Evolutionary conservation across 1,140 invertebrate genomes (phyloP).

Genomic region (Cecropterus lyciades): DNA sequence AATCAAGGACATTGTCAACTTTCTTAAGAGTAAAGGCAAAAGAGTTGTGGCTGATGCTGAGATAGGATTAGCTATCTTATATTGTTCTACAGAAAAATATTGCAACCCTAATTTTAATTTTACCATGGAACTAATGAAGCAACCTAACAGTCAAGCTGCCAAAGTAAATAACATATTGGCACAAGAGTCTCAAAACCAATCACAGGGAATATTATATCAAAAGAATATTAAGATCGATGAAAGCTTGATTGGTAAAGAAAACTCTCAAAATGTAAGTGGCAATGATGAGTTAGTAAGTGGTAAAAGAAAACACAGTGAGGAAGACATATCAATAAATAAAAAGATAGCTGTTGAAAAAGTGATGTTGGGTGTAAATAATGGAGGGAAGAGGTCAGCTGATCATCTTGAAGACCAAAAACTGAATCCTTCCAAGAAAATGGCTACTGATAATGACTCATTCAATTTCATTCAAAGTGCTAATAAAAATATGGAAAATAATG

Average conservation of each 20-base stretch:
- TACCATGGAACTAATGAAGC: conserved; percentile 67
- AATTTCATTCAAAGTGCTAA: conserved; percentile 55
- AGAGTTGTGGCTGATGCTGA: conserved; percentile 87
- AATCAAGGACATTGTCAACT: conserved; percentile 75
- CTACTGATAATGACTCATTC: conserved; percentile 56
- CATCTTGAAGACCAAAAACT: conserved; percentile 35
- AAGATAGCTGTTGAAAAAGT: conserved; percentile 49
- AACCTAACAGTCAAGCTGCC: conserved; percentile 42
- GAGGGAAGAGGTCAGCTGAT: conserved; percentile 59
- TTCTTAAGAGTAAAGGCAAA: conserved; percentile 80
- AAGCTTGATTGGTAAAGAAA: conserved; percentile 51
- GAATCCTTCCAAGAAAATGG: conserved; percentile 62
- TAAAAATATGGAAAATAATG: conserved; percentile 40
- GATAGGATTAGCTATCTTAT: conserved; percentile 87
- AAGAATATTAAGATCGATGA: conserved; percentile 70
- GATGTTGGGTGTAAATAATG: conserved; percentile 31
- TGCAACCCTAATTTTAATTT: conserved; percentile 87
- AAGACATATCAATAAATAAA: conserved; percentile 48
- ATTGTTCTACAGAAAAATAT: conserved; percentile 86
- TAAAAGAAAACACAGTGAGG: conserved; percentile 65
- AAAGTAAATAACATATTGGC: conserved; percentile 58
- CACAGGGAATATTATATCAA: conserved; percentile 43
- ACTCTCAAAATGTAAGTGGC: conserved; percentile 28
- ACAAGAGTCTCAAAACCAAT: conserved; percentile 62
- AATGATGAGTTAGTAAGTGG: conserved; percentile 35